phyloP scores from a whole-genome alignment of 35 echinoderm and acorn worm genomes.

The Ptychodera flava region DNA sequence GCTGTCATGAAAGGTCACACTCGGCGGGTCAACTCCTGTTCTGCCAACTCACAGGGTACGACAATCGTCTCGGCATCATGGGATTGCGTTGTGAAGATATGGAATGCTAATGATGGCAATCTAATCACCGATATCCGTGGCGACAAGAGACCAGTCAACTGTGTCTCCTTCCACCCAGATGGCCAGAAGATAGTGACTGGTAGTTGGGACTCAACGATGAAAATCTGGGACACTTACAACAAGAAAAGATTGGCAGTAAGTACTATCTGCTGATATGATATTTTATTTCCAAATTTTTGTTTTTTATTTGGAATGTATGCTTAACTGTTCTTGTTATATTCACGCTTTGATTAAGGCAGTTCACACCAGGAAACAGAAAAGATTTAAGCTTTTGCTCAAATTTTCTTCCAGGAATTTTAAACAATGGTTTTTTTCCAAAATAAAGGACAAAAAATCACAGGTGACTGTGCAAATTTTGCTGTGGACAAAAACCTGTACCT shows the following conservation, averaged over 20 bases:
- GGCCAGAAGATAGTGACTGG: conserved; percentile 64
- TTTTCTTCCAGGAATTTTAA: no score
- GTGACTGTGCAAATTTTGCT: no score
- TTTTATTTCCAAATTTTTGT: no score
- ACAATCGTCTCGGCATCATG: conserved; percentile 70
- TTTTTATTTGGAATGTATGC: no score
- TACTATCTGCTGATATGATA: no score
- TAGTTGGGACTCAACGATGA: conserved; percentile 85
- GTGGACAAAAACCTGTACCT: no score
- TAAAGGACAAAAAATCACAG: no score
- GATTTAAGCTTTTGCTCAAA: no score
- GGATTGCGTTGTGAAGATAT: conserved; percentile 72
- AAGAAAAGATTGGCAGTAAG: conserved; percentile 96
- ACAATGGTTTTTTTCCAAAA: no score
- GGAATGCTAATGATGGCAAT: conserved; percentile 66
- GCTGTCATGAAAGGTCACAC: conserved; percentile 56
- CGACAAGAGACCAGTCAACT: conserved; percentile 80
- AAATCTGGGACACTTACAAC: conserved; percentile 71
- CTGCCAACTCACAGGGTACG: conserved; percentile 34
- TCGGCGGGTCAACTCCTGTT: conserved; percentile 62
- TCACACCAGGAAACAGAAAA: no score
- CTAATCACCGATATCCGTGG: conserved; percentile 26
- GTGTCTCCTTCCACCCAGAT: conserved; percentile 83
- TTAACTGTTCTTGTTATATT: no score
- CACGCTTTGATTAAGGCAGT: no score